Base-by-base conservation (phyloP, 2,113 vertebrate species). In the Ancistrus triradiatus region DNA sequence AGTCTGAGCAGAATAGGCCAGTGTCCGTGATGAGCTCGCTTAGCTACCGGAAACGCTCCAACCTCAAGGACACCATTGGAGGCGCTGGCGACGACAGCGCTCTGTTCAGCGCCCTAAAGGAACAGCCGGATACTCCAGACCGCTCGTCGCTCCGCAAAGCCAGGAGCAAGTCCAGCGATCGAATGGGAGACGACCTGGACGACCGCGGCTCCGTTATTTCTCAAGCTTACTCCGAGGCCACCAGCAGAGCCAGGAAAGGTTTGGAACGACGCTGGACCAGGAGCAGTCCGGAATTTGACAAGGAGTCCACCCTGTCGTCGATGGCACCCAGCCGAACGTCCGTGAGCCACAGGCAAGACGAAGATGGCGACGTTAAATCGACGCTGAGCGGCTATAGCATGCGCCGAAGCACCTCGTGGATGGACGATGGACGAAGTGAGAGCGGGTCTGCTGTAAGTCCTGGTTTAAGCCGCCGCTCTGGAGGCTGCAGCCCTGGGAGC, bases 1-100 rank as follows among this genome's bases (percentile, higher is more conserved):
- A 87, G 53, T 52, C 38, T 4, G 93, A 94, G 59, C 91, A 87
- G 72, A 82, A 21, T 74, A 84, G 93, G 61, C 87, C 94, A 0
- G 75, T 86, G 70, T 98, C 94, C 0, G 91, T 84, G 40, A 85
- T 93, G 87, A 98, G 96, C 74, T 92, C 91, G n/a, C 90, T 98
- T 33, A 98, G 96, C 87, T 98, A 98, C 79, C 89, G 96, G 78
- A 97, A 93, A 72, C 89, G 96, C 7, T 87, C 87, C 7, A 82
- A 88, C 70, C 83, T 95, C 33, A 98, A 97, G 76, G 95, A 95
- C 71, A 94, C 93, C 68, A 94, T 95, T 27, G 92, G 93, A 6
- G 94, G 94, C 24, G 78, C 70, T 0, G 94, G 92, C 6, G 95
- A 97, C 0, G 89, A 93, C 64, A 91, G 80, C 63, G 94, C 89